Conservation (phyloP, 2,113 vertebrate species). For the Polypterus senegalus region DNA sequence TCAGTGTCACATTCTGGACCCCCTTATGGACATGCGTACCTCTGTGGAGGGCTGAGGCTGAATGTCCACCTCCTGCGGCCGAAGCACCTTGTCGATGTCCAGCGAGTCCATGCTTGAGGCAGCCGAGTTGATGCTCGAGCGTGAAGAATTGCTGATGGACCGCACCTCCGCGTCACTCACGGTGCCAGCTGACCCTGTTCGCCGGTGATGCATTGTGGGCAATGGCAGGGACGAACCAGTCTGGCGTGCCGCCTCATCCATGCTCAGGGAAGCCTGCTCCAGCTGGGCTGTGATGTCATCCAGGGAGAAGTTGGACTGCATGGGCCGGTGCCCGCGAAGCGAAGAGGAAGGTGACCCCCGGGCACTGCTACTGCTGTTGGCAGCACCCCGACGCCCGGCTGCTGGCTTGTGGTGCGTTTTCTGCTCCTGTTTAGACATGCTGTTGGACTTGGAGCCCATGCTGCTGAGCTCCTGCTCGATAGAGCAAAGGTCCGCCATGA, state of each 20-base stretch:
- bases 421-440: slow-evolving; percentile 52
- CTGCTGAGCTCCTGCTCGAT: slow-evolving; percentile 93
- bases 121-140: slow-evolving; percentile 81
- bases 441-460: slow-evolving; percentile 72
- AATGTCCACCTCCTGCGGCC: slow-evolving; percentile 63
- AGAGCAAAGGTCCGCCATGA: slow-evolving; percentile 96
- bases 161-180: slow-evolving; percentile 73
- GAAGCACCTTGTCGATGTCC: slow-evolving; percentile 78
- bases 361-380: slow-evolving; percentile 51
- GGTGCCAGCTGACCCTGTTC: slow-evolving; percentile 78
- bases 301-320: slow-evolving; percentile 75
- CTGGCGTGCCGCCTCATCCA: slow-evolving; percentile 94
- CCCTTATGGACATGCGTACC: slow-evolving; percentile 42
- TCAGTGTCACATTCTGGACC: no score
- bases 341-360: slow-evolving; percentile 44
- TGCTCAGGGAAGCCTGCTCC: slow-evolving; percentile 90
- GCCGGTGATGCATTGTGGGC: slow-evolving; percentile 61
- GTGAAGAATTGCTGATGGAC: slow-evolving; percentile 77
- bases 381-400: slow-evolving; percentile 46
- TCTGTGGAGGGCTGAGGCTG: slow-evolving; percentile 72
- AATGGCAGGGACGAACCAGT: slow-evolving; percentile 51
- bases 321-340: slow-evolving; percentile 39
- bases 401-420: slow-evolving; percentile 59
- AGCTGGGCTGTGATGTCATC: slow-evolving; percentile 95
- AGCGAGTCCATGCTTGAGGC: slow-evolving; percentile 94